Conservation (phyloP, 2,113 vertebrate genomes). For the Cyanistes caeruleus region DNA sequence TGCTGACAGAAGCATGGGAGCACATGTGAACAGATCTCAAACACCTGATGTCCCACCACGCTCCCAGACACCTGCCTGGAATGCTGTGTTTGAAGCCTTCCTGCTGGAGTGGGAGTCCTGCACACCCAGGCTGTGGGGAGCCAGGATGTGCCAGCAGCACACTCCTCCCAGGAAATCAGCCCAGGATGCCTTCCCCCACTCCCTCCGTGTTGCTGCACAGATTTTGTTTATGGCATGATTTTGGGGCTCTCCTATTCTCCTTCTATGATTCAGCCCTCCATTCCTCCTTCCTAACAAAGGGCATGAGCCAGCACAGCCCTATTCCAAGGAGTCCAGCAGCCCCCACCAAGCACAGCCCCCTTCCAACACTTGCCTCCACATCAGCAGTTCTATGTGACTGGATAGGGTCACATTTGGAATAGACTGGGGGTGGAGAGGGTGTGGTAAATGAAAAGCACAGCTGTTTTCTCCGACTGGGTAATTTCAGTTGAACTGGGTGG, state of each 20-base stretch:
- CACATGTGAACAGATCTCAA: neutral
- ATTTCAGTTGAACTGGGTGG: neutral
- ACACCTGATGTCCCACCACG: neutral
- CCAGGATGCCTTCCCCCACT: neutral
- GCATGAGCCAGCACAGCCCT: neutral
- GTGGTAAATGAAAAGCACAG: neutral
- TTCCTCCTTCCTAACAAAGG: neutral
- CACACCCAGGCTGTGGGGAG: neutral
- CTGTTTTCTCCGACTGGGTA: neutral
- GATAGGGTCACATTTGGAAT: neutral
- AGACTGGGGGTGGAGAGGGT: neutral
- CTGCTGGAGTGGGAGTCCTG: neutral
- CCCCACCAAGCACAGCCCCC: neutral
- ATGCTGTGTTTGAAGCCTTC: neutral
- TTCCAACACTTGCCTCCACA: neutral
- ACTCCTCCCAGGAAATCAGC: neutral
- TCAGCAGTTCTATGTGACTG: neutral
- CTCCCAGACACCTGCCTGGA: neutral
- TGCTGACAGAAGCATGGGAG: conserved; percentile 1
- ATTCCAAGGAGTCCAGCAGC: neutral
- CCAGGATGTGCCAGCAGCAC: neutral
- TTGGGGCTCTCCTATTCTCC: neutral
- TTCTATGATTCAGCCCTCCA: neutral
- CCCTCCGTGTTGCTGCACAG: neutral
- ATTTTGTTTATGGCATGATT: neutral